These are phyloP conservation scores for Eucera pruinosa DNA, from an alignment of 2,888 invertebrate species.

Conservation along the genomic window DNA sequence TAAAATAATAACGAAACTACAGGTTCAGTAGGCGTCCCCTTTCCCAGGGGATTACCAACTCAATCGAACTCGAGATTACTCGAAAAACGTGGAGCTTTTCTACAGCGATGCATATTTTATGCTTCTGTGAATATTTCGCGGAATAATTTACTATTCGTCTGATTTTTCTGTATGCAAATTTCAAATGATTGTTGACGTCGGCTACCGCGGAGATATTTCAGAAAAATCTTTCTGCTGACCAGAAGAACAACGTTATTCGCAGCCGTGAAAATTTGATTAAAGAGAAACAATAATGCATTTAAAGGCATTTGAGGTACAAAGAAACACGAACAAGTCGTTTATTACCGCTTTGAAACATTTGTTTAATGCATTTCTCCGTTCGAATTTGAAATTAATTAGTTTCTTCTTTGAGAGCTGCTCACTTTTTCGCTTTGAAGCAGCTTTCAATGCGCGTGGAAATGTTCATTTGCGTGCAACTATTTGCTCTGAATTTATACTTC, in stretches of 20 bases:
- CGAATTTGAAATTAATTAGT: conserved; percentile 20
- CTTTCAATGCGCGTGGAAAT: background rate
- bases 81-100: conserved; percentile 25
- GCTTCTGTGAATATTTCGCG: conserved; percentile 1
- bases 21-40: background rate
- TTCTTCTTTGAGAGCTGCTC: background rate
- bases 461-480: background rate
- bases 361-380: background rate
- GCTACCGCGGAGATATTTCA: background rate
- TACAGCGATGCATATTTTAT: conserved; percentile 38
- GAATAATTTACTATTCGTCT: conserved; percentile 21
- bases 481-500: background rate
- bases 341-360: background rate
- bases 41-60: background rate
- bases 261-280: background rate
- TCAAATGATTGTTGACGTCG: conserved; percentile 3
- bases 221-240: background rate
- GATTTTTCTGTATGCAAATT: conserved; percentile 20
- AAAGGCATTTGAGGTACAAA: background rate
- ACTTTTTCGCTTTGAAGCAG: background rate
- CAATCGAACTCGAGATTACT: conserved; percentile 40
- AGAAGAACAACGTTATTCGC: background rate
- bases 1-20: conserved; percentile 7
- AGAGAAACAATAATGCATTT: background rate
- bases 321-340: background rate